These are phyloP conservation scores for Hemibagrus wyckioides DNA, from an alignment of 2,113 vertebrate species.

Conservation along the genomic window DNA sequence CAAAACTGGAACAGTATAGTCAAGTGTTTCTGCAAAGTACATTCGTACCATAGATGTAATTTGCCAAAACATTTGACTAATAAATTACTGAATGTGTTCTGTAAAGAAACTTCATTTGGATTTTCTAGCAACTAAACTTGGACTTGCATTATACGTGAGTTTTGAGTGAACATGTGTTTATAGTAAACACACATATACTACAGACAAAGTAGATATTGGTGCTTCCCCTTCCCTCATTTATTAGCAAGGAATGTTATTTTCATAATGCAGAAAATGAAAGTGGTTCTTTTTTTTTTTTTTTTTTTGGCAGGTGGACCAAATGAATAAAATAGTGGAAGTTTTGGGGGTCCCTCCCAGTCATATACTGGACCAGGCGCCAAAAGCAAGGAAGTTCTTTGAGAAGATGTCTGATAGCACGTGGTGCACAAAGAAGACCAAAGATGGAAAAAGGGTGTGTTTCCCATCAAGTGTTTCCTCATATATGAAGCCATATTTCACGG, in stretches of 20 bases:
- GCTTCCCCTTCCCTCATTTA: not conserved
- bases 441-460: slow-evolving; percentile 91
- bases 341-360: slow-evolving; percentile 92
- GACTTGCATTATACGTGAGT: not conserved
- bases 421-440: slow-evolving; percentile 99
- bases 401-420: slow-evolving; percentile 97
- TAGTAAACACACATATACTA: not conserved
- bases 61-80: not conserved
- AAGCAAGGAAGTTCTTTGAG: slow-evolving; percentile 99
- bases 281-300: not conserved
- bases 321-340: slow-evolving; percentile 99
- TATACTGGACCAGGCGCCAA: slow-evolving; percentile 98
- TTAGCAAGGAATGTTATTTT: not conserved
- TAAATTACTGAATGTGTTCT: not conserved
- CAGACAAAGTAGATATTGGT: not conserved
- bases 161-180: not conserved
- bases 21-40: not conserved
- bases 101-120: not conserved
- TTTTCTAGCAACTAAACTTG: not conserved
- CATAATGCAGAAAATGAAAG: not conserved
- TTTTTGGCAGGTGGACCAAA: slow-evolving; percentile 90
- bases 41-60: not conserved
- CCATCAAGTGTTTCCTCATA: not conserved
- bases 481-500: not conserved
- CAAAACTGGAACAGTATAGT: not conserved